Evolutionary conservation across 2,888 invertebrate species (phyloP).

Genomic region (Nomada flava): DNA sequence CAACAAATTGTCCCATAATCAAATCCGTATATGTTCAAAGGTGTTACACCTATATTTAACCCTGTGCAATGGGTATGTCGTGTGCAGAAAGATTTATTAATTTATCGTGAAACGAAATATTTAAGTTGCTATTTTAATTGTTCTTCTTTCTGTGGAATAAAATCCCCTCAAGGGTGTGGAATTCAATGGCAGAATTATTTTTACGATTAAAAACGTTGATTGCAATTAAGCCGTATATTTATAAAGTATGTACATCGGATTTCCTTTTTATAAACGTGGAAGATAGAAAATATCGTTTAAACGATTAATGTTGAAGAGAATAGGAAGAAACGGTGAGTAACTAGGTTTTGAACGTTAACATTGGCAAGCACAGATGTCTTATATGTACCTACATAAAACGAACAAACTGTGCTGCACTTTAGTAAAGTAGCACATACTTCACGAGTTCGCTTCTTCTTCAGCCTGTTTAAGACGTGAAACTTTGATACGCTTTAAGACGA

Average conservation of each 20-base stretch:
- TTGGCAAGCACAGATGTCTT: background rate
- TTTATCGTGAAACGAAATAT: background rate
- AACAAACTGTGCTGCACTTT: constrained; percentile 25
- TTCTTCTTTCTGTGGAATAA: background rate
- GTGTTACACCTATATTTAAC: background rate
- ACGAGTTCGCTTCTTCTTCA: constrained; percentile 39
- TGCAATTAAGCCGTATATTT: background rate
- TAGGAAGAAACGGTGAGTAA: background rate
- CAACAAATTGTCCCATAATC: background rate
- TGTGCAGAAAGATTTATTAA: background rate
- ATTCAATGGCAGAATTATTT: background rate
- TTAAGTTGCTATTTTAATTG: background rate
- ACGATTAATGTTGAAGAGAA: background rate
- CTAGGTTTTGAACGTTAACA: constrained; percentile 1
- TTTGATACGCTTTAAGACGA: constrained; percentile 43
- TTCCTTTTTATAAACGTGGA: background rate
- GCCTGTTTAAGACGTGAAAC: constrained; percentile 45
- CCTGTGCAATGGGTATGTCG: background rate
- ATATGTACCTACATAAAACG: constrained; percentile 37
- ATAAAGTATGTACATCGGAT: background rate
- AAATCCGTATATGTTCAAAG: constrained; percentile 18
- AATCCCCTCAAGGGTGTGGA: background rate
- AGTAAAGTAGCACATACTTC: constrained; percentile 49
- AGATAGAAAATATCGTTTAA: background rate
- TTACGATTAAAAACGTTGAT: background rate